phyloP scores from a whole-genome alignment of 2,888 invertebrate genomes.

The Agrilus biguttatus region DNA sequence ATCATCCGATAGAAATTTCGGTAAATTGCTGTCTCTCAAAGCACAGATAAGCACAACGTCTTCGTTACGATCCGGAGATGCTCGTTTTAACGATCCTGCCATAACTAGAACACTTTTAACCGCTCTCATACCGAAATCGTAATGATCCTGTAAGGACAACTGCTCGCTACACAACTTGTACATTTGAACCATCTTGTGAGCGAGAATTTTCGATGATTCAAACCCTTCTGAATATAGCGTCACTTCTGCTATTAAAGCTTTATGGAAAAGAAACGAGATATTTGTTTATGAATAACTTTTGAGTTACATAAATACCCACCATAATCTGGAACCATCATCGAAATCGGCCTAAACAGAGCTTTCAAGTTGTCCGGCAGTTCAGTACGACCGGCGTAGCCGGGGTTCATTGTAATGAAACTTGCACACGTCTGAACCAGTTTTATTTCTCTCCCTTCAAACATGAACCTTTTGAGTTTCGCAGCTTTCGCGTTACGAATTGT shows the following conservation, averaged over 20 bases:
- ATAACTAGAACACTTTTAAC: constrained; percentile 87
- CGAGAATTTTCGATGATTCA: constrained; percentile 73
- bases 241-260: constrained; percentile 76
- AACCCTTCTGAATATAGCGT: constrained; percentile 89
- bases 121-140: constrained; percentile 88
- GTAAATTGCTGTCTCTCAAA: constrained; percentile 75
- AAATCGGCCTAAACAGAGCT: constrained; percentile 70
- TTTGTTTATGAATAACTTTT: too few relatives aligned
- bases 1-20: constrained; percentile 79
- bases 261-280: neutral
- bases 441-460: constrained; percentile 83
- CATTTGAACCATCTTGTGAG: constrained; percentile 86
- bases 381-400: constrained; percentile 80
- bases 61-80: constrained; percentile 70
- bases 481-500: constrained; percentile 79
- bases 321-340: constrained; percentile 91
- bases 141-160: constrained; percentile 82
- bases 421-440: constrained; percentile 68
- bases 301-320: constrained; percentile 38
- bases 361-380: constrained; percentile 82
- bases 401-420: constrained; percentile 86
- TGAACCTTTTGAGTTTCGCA: constrained; percentile 50
- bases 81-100: constrained; percentile 79
- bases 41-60: constrained; percentile 75
- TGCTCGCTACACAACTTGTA: constrained; percentile 85